Percentiles rank a stretch among this genome's conserved stretches.
These are phyloP conservation scores for Tolypeutes matacus DNA, from an alignment of 2,797 vertebrate genomes.

Conservation along the genomic window DNA sequence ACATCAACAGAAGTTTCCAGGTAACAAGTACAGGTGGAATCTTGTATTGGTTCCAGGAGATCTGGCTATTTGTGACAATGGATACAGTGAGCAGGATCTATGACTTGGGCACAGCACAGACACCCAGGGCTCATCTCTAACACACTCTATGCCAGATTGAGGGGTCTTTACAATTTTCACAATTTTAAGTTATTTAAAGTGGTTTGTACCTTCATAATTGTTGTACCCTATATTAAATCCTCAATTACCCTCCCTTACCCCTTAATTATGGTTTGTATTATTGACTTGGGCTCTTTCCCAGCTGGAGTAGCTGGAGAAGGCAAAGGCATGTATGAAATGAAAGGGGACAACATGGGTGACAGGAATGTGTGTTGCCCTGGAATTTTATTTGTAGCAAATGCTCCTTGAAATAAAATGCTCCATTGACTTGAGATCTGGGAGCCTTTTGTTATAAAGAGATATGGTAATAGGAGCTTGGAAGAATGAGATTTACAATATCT, in stretches of 20 bases:
- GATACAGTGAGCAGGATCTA: not conserved
- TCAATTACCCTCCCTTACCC: not conserved
- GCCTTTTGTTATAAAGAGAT: slow-evolving; percentile 32
- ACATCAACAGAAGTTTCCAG: not conserved
- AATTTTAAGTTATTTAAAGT: slow-evolving; percentile 47
- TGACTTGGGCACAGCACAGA: not conserved
- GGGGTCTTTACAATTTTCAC: not conserved
- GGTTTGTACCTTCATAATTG: slow-evolving; percentile 15
- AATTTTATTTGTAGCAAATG: slow-evolving; percentile 50
- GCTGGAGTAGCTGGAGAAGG: not conserved
- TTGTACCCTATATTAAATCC: slow-evolving; percentile 16
- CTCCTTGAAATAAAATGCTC: slow-evolving; percentile 54
- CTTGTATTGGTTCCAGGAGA: slow-evolving; percentile 15
- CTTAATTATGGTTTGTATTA: not conserved
- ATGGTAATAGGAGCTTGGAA: slow-evolving; percentile 26
- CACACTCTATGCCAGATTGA: not conserved
- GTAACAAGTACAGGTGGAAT: not conserved
- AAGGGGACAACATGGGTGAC: not conserved
- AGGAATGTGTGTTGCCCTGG: not conserved
- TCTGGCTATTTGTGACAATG: not conserved
- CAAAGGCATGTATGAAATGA: slow-evolving; percentile 26
- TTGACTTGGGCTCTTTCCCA: not conserved
- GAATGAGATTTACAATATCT: slow-evolving; percentile 54
- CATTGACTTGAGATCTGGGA: slow-evolving; percentile 25
- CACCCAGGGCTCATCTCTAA: not conserved